Conservation (phyloP, 2,797 vertebrate species). For the Xerus rutilus region DNA sequence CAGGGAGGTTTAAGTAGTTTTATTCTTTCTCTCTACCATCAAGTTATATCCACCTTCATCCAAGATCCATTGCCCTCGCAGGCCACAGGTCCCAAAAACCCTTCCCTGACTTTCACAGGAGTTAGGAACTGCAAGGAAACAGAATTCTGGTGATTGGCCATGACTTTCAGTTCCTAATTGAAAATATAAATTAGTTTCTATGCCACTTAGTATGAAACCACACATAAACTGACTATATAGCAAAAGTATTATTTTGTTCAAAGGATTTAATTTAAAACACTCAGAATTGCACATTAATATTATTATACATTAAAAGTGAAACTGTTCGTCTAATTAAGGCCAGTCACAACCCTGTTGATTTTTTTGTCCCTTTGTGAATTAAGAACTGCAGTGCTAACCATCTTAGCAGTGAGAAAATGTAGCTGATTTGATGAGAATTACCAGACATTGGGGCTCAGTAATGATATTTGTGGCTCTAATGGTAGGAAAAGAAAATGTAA, state of each 20-base stretch:
- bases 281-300: not conserved
- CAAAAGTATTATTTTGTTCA: constrained; percentile 6
- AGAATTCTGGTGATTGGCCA: not conserved
- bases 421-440: not conserved
- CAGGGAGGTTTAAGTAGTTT: not conserved
- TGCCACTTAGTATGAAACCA: not conserved
- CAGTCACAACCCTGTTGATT: not conserved
- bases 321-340: not conserved
- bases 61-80: not conserved
- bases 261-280: not conserved
- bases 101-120: not conserved
- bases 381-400: not conserved
- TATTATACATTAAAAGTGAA: not conserved
- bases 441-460: not conserved
- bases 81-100: not conserved
- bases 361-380: not conserved
- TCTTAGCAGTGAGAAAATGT: not conserved
- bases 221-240: not conserved
- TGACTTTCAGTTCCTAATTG: not conserved
- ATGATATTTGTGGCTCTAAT: not conserved
- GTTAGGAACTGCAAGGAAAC: not conserved
- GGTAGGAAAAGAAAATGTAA: not conserved
- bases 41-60: not conserved
- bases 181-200: not conserved
- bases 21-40: not conserved